These are phyloP conservation scores for Cottus gobio DNA, from an alignment of 2,113 vertebrate species.

Conservation along the genomic window DNA sequence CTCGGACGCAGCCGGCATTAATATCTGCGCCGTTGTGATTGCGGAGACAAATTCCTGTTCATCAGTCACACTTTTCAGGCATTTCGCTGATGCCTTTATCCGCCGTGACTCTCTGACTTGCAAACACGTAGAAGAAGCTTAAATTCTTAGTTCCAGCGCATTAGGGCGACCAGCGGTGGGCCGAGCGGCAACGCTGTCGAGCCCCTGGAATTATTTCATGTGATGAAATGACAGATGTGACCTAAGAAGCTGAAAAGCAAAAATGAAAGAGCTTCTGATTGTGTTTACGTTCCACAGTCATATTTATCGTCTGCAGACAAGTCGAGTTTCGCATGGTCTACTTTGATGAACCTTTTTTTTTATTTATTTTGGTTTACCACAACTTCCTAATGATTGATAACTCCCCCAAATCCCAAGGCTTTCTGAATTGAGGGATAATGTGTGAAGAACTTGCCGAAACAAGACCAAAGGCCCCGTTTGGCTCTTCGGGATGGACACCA, in stretches of 20 bases:
- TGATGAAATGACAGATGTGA: neutral
- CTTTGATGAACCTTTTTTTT: neutral
- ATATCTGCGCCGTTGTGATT: neutral
- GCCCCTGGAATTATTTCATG: neutral
- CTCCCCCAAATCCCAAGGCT: neutral
- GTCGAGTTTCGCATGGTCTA: neutral
- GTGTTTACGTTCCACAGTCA: neutral
- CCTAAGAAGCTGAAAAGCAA: neutral
- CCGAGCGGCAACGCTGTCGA: neutral
- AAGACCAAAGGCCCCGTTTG: too few species aligned
- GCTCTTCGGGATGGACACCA: too few species aligned
- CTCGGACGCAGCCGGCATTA: neutral
- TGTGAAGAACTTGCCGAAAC: too few species aligned
- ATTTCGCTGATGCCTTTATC: constrained; percentile 8
- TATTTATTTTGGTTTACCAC: neutral
- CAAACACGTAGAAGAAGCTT: neutral
- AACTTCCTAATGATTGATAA: neutral
- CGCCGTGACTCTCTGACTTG: neutral
- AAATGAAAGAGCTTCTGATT: neutral
- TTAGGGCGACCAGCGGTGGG: neutral
- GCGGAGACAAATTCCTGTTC: constrained; percentile 8
- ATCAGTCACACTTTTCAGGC: constrained; percentile 11
- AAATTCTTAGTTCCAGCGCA: constrained; percentile 1
- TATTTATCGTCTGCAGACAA: neutral
- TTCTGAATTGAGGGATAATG: neutral